Conservation (phyloP, 2,888 invertebrate species). For the Drosophila siamana region DNA sequence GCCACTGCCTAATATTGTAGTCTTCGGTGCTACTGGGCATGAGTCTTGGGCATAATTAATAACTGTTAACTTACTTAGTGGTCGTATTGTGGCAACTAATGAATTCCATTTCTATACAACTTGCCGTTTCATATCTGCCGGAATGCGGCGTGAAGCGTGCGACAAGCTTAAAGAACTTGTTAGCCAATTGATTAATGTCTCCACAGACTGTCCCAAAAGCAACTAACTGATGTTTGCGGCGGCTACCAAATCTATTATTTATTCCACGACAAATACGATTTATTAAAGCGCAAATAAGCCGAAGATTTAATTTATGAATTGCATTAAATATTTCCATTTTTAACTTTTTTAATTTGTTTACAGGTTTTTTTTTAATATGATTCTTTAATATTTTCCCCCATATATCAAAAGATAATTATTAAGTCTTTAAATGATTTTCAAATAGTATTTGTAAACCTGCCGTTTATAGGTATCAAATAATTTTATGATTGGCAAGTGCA, state of each 20-base stretch:
- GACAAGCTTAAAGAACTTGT: constrained; percentile 34
- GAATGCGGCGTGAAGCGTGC: constrained; percentile 48
- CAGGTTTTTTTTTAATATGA: too few relatives aligned
- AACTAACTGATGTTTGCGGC: constrained; percentile 13
- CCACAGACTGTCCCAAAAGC: not conserved
- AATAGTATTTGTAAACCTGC: too few relatives aligned
- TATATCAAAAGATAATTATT: not conserved
- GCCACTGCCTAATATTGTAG: constrained; percentile 6
- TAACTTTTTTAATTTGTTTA: not conserved
- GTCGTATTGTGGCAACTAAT: constrained; percentile 63
- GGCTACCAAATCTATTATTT: constrained; percentile 15
- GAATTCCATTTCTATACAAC: constrained; percentile 63
- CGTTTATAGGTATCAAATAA: too few relatives aligned
- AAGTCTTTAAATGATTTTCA: not conserved
- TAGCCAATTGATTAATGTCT: constrained; percentile 47
- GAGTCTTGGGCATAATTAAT: constrained; percentile 59
- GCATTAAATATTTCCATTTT: not conserved
- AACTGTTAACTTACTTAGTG: constrained; percentile 71
- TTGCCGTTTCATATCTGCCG: constrained; percentile 6
- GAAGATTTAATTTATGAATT: constrained; percentile 17
- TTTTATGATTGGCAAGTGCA: too few relatives aligned
- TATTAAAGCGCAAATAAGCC: constrained; percentile 21
- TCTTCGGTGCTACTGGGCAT: constrained; percentile 62
- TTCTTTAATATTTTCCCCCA: not conserved
- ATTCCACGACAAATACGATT: constrained; percentile 27